Conservation (phyloP, 2,888 invertebrate genomes). For the Cryptocephalus primarius region DNA sequence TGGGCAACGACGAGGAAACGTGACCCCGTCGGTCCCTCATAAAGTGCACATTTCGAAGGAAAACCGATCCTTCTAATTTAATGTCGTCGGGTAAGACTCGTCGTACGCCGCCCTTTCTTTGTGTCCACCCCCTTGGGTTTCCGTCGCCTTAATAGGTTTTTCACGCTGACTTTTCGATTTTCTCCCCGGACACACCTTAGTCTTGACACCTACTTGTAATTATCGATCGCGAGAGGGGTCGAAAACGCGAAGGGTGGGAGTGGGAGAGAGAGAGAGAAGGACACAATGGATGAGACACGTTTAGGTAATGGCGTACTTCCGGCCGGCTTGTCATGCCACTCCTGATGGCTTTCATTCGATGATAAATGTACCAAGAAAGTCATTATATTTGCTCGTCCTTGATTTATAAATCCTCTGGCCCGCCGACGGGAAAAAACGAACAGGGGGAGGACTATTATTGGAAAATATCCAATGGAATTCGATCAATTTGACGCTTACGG, state of each 20-base stretch:
- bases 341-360: conserved; percentile 32
- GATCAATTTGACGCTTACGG: too few relatives aligned
- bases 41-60: too few relatives aligned
- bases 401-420: conserved; percentile 9
- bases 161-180: background rate
- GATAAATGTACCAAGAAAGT: conserved; percentile 34
- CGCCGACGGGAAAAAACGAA: background rate
- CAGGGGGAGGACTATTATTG: too few relatives aligned
- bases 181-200: background rate
- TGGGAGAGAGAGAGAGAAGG: conserved; percentile 9
- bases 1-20: too few relatives aligned
- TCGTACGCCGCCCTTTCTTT: too few relatives aligned
- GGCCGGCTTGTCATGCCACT: conserved; percentile 26
- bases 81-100: too few relatives aligned
- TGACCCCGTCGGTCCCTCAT: too few relatives aligned
- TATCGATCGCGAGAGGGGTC: background rate
- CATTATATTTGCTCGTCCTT: conserved; percentile 23
- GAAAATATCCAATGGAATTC: too few relatives aligned
- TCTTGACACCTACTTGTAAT: background rate
- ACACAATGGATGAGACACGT: conserved; percentile 32
- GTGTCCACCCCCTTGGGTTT: too few relatives aligned
- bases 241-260: conserved; percentile 1
- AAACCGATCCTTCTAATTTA: too few relatives aligned
- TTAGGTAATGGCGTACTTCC: conserved; percentile 34
- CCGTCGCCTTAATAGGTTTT: too few relatives aligned